These are phyloP conservation scores for Pocillopora damicornis DNA, from an alignment of 64 coral and sea anemone species.

Conservation along the genomic window DNA sequence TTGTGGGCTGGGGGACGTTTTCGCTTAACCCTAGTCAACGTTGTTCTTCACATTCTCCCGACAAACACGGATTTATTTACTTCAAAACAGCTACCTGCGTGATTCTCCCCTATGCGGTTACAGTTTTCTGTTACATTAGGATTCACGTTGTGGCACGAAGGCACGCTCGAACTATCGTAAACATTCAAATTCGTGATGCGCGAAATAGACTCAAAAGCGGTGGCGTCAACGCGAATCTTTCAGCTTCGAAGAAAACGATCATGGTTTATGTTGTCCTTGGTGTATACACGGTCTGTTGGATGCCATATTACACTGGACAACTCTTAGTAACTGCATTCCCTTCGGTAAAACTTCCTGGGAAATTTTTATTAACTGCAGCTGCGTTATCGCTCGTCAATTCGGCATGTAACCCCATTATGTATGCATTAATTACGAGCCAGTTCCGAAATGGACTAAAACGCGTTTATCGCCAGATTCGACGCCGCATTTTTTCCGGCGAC, in stretches of 20 bases:
- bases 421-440: conserved; percentile 86
- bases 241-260: conserved; percentile 70
- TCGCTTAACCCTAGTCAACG: conserved; percentile 42
- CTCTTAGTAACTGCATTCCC: conserved; percentile 46
- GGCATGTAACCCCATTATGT: conserved; percentile 76
- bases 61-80: conserved; percentile 59
- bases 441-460: conserved; percentile 66
- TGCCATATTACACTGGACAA: conserved; percentile 65
- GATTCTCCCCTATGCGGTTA: conserved; percentile 55
- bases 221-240: conserved; percentile 11
- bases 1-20: conserved; percentile 67
- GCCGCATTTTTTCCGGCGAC: conserved; percentile 29
- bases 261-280: conserved; percentile 83
- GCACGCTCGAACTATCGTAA: conserved; percentile 75
- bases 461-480: conserved; percentile 40
- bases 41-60: conserved; percentile 50
- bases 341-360: conserved; percentile 12
- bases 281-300: conserved; percentile 71
- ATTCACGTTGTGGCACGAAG: conserved; percentile 86
- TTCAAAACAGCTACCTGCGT: conserved; percentile 57
- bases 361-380: conserved; percentile 39
- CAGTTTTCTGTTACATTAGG: conserved; percentile 81
- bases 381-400: conserved; percentile 67
- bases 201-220: conserved; percentile 44
- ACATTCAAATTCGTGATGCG: conserved; percentile 79